phyloP scores from a whole-genome alignment of 2,113 vertebrate genomes.

The Accipiter virgatus region DNA sequence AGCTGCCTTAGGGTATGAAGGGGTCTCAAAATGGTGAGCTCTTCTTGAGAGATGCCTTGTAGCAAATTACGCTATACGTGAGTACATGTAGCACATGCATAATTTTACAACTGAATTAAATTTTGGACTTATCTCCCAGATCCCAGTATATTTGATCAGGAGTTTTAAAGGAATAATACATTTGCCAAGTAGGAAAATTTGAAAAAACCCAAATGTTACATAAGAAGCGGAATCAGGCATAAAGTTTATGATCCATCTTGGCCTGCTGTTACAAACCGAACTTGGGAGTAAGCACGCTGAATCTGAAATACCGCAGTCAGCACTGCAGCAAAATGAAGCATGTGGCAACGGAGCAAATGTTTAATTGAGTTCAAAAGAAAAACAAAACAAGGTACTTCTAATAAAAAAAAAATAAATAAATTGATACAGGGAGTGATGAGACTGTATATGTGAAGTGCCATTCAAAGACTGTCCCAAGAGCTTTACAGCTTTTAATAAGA shows the following conservation, averaged over 20 bases:
- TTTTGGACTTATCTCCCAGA: background rate
- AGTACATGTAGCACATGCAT: no score
- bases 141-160: background rate
- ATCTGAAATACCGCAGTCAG: background rate
- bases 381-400: background rate
- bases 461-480: background rate
- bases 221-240: background rate
- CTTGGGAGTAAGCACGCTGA: background rate
- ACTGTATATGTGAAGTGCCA: background rate
- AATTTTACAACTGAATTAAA: background rate
- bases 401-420: background rate
- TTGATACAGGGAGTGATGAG: background rate
- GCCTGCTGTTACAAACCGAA: background rate
- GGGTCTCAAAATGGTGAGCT: background rate
- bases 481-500: background rate
- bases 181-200: background rate
- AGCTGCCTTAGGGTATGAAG: background rate
- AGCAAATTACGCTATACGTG: accelerated
- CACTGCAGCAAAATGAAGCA: background rate
- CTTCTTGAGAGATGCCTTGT: background rate
- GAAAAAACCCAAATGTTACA: background rate
- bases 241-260: background rate
- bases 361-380: background rate
- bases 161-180: background rate
- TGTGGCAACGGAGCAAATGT: background rate